phyloP scores from a whole-genome alignment of 1,140 invertebrate species.

The Temnothorax nylanderi region DNA sequence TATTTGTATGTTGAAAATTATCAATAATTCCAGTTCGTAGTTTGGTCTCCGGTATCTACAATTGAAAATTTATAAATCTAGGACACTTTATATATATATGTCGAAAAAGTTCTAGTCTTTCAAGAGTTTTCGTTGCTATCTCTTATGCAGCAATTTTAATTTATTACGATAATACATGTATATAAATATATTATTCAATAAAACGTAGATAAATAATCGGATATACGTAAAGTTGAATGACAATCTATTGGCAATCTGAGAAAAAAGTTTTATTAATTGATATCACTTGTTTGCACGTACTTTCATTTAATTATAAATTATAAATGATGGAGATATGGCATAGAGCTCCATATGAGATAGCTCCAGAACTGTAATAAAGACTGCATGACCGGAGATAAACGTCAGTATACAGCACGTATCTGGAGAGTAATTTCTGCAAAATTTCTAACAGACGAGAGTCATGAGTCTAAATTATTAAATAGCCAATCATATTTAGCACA shows the following conservation, averaged over 20 bases:
- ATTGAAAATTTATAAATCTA: constrained; percentile 9
- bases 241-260: background rate
- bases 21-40: background rate
- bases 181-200: background rate
- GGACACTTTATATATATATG: background rate
- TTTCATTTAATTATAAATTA: constrained; percentile 53
- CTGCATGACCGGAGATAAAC: constrained; percentile 49
- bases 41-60: background rate
- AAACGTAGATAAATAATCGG: background rate
- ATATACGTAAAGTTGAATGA: background rate
- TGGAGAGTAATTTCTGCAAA: constrained; percentile 20
- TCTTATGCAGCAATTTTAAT: background rate
- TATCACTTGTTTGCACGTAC: constrained; percentile 54
- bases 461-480: constrained; percentile 29
- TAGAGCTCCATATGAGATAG: background rate
- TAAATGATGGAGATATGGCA: constrained; percentile 58
- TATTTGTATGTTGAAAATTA: constrained; percentile 13
- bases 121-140: background rate
- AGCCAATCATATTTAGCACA: constrained; percentile 2
- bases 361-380: constrained; percentile 58
- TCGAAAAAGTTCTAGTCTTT: background rate
- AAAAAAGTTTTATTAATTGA: constrained; percentile 32
- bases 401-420: background rate
- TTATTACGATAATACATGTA: background rate
- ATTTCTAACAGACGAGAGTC: constrained; percentile 34